These are phyloP conservation scores for Astyanax mexicanus DNA, from an alignment of 2,797 vertebrate species.

Conservation along the genomic window DNA sequence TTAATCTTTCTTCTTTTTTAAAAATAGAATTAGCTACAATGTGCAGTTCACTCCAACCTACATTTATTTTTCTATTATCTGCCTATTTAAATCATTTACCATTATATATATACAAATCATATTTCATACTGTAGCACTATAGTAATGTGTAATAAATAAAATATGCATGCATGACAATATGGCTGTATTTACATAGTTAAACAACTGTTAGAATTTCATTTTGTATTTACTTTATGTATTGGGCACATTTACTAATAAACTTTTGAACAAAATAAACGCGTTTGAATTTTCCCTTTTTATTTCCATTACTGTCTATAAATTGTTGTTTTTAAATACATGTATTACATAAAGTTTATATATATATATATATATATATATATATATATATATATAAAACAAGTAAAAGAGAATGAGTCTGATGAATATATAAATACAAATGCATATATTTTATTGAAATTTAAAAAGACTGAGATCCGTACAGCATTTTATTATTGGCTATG, in stretches of 20 bases:
- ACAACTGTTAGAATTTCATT: conserved; percentile 66
- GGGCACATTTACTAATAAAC: conserved; percentile 71
- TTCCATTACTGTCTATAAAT: not conserved
- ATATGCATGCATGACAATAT: conserved; percentile 73
- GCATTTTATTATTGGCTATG: not conserved
- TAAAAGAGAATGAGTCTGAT: not conserved
- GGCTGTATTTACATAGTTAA: conserved; percentile 63
- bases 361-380: no score
- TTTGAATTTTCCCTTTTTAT: not conserved
- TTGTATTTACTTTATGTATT: conserved; percentile 62
- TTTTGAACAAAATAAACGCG: conserved; percentile 35
- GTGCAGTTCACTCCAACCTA: conserved; percentile 63
- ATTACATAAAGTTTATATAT: no score
- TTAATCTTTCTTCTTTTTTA: conserved; percentile 34
- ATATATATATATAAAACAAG: no score
- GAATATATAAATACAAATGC: no score
- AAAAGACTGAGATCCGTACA: not conserved
- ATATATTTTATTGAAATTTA: conserved; percentile 30
- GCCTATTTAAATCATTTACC: conserved; percentile 56
- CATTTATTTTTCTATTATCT: conserved; percentile 53
- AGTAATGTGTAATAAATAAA: conserved; percentile 55
- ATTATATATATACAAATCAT: conserved; percentile 74
- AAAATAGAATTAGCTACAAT: conserved; percentile 57
- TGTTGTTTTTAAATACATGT: no score
- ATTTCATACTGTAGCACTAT: conserved; percentile 68